A percentile compares a stretch with the other conserved stretches of the same genome.
These are phyloP conservation scores for Drosophila nikananu DNA, from an alignment of 1,140 invertebrate genomes.

Conservation along the genomic window DNA sequence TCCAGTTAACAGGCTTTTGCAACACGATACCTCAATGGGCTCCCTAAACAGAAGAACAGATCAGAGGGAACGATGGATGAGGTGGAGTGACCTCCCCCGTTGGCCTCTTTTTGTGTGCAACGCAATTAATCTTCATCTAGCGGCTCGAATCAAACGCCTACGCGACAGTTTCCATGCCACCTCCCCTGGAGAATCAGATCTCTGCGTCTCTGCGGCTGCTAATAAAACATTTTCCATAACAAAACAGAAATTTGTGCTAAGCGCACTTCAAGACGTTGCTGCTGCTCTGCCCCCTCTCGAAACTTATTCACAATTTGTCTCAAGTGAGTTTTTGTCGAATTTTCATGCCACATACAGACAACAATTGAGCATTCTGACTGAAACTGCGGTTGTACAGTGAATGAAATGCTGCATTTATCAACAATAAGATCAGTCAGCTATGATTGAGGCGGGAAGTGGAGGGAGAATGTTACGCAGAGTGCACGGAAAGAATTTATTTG, in stretches of 20 bases:
- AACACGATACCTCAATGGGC: conserved; percentile 40
- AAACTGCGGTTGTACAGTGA: conserved; percentile 40
- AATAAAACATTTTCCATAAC: conserved; percentile 55
- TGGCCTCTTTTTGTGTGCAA: conserved; percentile 53
- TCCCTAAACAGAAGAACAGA: conserved; percentile 4
- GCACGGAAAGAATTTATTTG: neutral
- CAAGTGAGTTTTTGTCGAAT: conserved; percentile 69
- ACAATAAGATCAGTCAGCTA: conserved; percentile 69
- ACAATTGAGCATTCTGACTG: conserved; percentile 44
- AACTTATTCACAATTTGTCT: conserved; percentile 82
- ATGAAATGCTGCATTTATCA: conserved; percentile 74
- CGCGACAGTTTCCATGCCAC: conserved; percentile 38
- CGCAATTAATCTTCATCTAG: conserved; percentile 80
- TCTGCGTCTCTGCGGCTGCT: conserved; percentile 9
- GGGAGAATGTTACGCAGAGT: neutral
- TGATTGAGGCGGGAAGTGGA: conserved; percentile 55
- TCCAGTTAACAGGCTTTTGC: conserved; percentile 51
- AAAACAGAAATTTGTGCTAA: conserved; percentile 70
- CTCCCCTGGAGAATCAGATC: conserved; percentile 21
- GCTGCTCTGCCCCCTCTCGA: conserved; percentile 6
- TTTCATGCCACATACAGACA: conserved; percentile 63
- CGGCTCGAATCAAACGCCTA: conserved; percentile 65
- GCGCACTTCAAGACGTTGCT: conserved; percentile 66
- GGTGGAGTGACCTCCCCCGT: conserved; percentile 55
- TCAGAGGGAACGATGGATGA: neutral